phyloP scores from a whole-genome alignment of 2,113 vertebrate species.

The Mormoops blainvillei region DNA sequence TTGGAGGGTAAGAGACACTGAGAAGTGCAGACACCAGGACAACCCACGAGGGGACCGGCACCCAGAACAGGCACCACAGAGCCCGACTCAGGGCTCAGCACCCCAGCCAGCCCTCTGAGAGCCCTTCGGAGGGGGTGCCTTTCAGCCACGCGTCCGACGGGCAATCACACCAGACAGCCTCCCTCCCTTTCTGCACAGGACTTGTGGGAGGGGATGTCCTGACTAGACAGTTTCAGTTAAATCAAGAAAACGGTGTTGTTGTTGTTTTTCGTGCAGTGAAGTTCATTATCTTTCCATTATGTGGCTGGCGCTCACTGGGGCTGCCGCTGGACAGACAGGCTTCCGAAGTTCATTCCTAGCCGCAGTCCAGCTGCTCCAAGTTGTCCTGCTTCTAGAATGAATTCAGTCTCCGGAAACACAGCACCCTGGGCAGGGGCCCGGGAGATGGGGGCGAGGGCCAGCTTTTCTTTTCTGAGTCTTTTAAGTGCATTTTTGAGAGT shows the following conservation, averaged over 20 bases:
- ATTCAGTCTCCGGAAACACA: neutral
- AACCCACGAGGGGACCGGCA: rapidly evolving
- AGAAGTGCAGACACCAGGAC: neutral
- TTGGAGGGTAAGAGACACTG: neutral
- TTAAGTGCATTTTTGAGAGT: neutral
- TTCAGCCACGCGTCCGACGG: neutral
- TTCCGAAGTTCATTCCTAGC: conserved; percentile 55
- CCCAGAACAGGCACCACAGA: neutral
- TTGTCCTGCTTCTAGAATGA: neutral
- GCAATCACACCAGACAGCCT: neutral
- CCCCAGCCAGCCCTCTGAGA: rapidly evolving
- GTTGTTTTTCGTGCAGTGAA: conserved; percentile 8
- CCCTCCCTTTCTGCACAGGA: neutral
- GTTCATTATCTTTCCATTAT: conserved; percentile 61
- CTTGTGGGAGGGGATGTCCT: conserved; percentile 29
- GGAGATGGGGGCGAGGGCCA: rapidly evolving
- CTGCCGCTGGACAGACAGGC: conserved; percentile 40
- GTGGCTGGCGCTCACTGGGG: conserved; percentile 55
- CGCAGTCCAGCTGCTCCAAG: conserved; percentile 24
- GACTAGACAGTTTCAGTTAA: conserved; percentile 59
- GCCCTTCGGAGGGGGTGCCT: rapidly evolving
- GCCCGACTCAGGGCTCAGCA: neutral
- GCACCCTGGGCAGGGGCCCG: rapidly evolving
- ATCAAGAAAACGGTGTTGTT: conserved; percentile 53
- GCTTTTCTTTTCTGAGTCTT: neutral